A percentile compares a stretch with the other conserved stretches of the same genome.
Evolutionary conservation across 2,113 vertebrate genomes (phyloP).

Genomic region (Ranitomeya variabilis): DNA sequence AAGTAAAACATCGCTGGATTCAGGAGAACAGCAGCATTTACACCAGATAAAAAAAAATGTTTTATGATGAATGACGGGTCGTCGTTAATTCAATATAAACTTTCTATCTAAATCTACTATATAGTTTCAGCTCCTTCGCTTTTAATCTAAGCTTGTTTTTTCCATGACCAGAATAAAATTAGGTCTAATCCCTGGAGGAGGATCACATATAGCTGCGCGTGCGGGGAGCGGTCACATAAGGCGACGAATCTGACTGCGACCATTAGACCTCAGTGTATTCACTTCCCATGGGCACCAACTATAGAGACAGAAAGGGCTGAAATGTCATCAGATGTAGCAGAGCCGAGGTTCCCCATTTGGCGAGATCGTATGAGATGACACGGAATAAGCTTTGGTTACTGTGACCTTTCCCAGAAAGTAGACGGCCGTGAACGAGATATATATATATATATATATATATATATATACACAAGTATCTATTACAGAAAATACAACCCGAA

Average conservation of each 20-base stretch:
- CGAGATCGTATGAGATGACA: not conserved
- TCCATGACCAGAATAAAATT: not conserved
- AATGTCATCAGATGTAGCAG: too few relatives aligned
- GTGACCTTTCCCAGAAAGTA: not conserved
- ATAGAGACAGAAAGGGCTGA: too few relatives aligned
- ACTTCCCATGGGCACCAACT: not conserved
- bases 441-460: not conserved
- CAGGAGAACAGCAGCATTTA: too few relatives aligned
- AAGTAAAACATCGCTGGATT: too few relatives aligned
- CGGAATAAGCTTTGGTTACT: not conserved
- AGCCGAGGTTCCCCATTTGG: too few relatives aligned
- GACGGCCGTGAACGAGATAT: not conserved
- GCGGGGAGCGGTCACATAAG: not conserved
- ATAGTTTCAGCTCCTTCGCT: too few relatives aligned
- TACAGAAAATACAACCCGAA: conserved; percentile 4
- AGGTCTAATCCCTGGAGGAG: not conserved
- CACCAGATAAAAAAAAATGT: too few relatives aligned
- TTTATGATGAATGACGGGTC: too few relatives aligned
- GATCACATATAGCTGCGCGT: not conserved
- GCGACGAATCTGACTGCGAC: not conserved
- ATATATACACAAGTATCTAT: not conserved
- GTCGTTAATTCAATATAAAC: too few relatives aligned
- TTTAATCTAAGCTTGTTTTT: not conserved
- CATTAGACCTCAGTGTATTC: not conserved
- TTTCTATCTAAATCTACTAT: too few relatives aligned